A percentile compares a stretch with the other conserved stretches of the same genome.
These are phyloP conservation scores for Morinoia aosen DNA, from an alignment of 2,888 invertebrate species.

Conservation along the genomic window DNA sequence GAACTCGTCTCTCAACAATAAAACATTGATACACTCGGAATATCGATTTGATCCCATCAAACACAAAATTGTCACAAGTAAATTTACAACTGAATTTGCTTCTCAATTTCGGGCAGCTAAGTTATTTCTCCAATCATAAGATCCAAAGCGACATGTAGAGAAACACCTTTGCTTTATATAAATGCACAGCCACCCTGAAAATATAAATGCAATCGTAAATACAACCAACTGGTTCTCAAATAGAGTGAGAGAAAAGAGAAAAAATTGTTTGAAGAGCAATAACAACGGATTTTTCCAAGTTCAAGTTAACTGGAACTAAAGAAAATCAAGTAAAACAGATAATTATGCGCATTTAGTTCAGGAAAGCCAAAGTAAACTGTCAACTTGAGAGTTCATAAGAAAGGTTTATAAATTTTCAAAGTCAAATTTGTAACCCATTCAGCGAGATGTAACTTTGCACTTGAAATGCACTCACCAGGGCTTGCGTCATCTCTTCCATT, in stretches of 20 bases:
- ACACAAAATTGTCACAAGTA: too few species aligned
- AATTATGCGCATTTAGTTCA: not conserved
- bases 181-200: not conserved
- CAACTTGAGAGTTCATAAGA: not conserved
- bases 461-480: conserved; percentile 57
- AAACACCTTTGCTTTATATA: not conserved
- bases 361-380: not conserved
- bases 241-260: too few species aligned
- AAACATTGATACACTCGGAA: too few species aligned
- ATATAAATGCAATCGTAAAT: not conserved
- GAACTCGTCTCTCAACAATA: too few species aligned
- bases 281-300: not conserved
- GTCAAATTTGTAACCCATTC: not conserved
- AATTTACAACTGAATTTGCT: too few species aligned
- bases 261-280: not conserved
- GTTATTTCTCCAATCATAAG: not conserved
- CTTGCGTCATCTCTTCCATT: conserved; percentile 62
- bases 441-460: not conserved
- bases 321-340: too few species aligned
- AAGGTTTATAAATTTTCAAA: not conserved
- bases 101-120: not conserved
- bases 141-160: not conserved
- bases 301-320: not conserved
- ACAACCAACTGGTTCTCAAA: too few species aligned
- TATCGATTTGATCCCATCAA: too few species aligned